Evolutionary conservation across 2,797 vertebrate species (phyloP).

Genomic region (Sarcophilus harrisii): DNA sequence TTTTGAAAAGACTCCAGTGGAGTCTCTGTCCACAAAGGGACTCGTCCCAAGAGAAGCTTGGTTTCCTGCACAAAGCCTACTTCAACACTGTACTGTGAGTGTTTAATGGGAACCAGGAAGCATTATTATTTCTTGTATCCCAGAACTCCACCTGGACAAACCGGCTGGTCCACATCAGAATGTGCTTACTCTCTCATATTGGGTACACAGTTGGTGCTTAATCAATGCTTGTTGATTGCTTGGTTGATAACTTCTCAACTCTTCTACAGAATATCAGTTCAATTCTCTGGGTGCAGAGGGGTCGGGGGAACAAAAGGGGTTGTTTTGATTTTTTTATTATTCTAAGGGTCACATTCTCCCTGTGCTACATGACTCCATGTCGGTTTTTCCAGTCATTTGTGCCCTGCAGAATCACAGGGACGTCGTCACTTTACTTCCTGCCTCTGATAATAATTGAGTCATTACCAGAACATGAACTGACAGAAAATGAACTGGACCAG

Average conservation of each 20-base stretch:
- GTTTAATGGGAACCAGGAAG: not conserved
- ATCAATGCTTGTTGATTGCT: too few species aligned
- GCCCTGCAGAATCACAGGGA: not conserved
- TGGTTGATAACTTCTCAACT: too few species aligned
- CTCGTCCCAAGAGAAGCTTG: not conserved
- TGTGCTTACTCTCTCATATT: not conserved
- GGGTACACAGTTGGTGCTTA: too few species aligned
- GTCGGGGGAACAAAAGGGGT: not conserved
- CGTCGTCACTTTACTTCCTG: too few species aligned
- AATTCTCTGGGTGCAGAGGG: too few species aligned
- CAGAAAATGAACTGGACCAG: not conserved
- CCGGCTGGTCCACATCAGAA: not conserved
- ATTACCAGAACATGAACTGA: not conserved
- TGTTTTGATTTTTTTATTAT: not conserved
- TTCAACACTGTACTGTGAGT: not conserved
- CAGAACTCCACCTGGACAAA: not conserved
- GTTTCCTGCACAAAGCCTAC: not conserved
- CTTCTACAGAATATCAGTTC: too few species aligned
- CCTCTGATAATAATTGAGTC: too few species aligned
- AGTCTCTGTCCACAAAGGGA: not conserved
- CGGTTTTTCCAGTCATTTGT: too few species aligned
- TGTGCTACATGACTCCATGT: not conserved
- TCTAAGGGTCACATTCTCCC: not conserved
- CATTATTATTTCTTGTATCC: not conserved
- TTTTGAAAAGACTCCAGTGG: not conserved